Evolutionary conservation across 2,113 vertebrate species (phyloP).

Genomic region (Spilogale gracilis): DNA sequence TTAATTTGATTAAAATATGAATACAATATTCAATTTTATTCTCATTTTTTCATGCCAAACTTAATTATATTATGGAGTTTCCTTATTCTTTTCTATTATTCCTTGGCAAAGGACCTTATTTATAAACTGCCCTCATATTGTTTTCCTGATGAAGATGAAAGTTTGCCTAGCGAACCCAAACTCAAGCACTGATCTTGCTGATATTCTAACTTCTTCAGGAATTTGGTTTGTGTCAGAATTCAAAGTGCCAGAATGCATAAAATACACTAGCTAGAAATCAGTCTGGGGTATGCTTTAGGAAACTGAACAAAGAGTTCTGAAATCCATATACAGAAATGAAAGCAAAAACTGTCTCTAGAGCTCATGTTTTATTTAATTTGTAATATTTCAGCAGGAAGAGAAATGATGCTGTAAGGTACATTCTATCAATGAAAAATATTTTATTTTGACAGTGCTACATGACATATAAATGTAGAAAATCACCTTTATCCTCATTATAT

Average conservation of each 20-base stretch:
- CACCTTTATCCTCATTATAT: constrained; percentile 50
- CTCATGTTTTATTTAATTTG: constrained; percentile 77
- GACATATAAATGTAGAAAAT: constrained; percentile 48
- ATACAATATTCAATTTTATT: not conserved
- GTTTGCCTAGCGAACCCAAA: not conserved
- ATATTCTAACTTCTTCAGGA: not conserved
- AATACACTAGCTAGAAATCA: constrained; percentile 45
- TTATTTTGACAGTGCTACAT: constrained; percentile 66
- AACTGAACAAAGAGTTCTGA: constrained; percentile 56
- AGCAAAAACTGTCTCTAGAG: constrained; percentile 65
- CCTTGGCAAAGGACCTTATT: not conserved
- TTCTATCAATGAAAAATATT: constrained; percentile 77
- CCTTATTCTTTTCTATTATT: not conserved
- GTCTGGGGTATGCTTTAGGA: not conserved
- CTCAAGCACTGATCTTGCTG: not conserved
- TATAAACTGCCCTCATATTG: not conserved
- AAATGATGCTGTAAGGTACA: constrained; percentile 53
- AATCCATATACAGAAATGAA: constrained; percentile 60
- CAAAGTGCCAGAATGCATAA: constrained; percentile 39
- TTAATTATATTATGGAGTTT: not conserved
- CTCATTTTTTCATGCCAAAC: not conserved
- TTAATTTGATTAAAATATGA: not conserved
- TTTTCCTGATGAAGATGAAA: constrained; percentile 30
- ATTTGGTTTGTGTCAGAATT: constrained; percentile 58
- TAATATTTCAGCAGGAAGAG: constrained; percentile 70